Evolutionary conservation across 2,113 vertebrate species (phyloP).

Genomic region (Nibea albiflora): DNA sequence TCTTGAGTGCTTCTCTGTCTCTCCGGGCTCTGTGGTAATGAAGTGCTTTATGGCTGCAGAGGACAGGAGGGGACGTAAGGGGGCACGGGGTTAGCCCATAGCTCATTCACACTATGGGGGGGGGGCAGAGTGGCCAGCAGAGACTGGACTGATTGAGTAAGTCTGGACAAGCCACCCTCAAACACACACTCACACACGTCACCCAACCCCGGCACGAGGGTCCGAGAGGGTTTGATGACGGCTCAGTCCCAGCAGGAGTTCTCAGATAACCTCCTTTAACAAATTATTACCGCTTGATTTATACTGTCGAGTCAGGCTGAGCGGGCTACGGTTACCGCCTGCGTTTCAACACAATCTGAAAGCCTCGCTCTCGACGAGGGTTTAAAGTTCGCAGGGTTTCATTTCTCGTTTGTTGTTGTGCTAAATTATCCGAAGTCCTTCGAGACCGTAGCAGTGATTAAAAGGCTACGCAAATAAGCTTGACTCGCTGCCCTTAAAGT

Average conservation of each 20-base stretch:
- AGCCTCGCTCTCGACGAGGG: not conserved
- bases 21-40: conserved; percentile 55
- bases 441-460: conserved; percentile 15
- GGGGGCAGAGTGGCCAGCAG: conserved; percentile 2
- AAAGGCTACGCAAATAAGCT: conserved; percentile 10
- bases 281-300: conserved; percentile 32
- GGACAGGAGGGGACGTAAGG: conserved; percentile 51
- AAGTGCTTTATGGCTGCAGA: conserved; percentile 70
- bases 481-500: conserved; percentile 6
- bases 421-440: conserved; percentile 18
- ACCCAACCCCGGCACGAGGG: not conserved
- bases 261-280: conserved; percentile 22
- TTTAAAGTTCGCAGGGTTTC: conserved; percentile 12
- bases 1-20: conserved; percentile 58
- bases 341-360: not conserved
- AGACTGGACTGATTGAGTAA: conserved; percentile 48
- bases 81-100: conserved; percentile 54
- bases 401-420: conserved; percentile 19
- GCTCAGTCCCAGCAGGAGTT: conserved; percentile 26
- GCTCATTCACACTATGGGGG: conserved; percentile 50
- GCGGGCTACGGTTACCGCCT: not conserved
- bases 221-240: conserved; percentile 1
- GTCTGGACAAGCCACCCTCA: conserved; percentile 25
- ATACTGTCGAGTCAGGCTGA: conserved; percentile 1
- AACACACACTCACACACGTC: not conserved